These are phyloP conservation scores for roundworm (Caenorhabditis elegans) DNA, from an alignment of 1,140 invertebrate species.

Conservation along the genomic window WBcel235 BX284604.4:14790001-14790500, in stretches of 20 bases:
- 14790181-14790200: not conserved
- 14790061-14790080: not conserved
- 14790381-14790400: constrained; percentile 11
- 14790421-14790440: constrained; percentile 22
- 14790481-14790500: constrained; percentile 11
- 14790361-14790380: not conserved
- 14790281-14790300: not conserved
- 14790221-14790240: not conserved
- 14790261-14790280: too few species aligned
- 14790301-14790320: not conserved
- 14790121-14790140: too few species aligned
- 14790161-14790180: constrained; percentile 14
- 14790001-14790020: too few species aligned
- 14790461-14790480: too few species aligned
- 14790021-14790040: too few species aligned
- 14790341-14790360: not conserved
- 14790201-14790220: not conserved
- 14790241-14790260: not conserved
- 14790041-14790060: not conserved
- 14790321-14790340: not conserved
- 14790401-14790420: constrained; percentile 34
- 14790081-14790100: not conserved
- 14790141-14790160: not conserved
- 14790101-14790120: too few species aligned
- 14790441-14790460: not conserved